A percentile compares a stretch with the other conserved stretches of the same genome.
These are phyloP conservation scores for Saccostrea echinata DNA, from an alignment of 1,140 invertebrate genomes.

Conservation along the genomic window DNA sequence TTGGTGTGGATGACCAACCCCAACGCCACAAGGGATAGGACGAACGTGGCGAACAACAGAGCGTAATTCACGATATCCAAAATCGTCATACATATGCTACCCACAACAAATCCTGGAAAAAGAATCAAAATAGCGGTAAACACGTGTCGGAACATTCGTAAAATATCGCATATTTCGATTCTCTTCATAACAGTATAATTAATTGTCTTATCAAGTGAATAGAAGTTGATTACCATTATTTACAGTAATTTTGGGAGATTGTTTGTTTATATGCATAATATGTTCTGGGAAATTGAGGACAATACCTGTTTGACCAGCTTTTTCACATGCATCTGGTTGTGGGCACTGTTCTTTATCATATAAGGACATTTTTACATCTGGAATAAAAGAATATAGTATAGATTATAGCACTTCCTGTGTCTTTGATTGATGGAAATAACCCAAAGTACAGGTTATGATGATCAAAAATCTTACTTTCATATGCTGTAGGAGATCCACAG, in stretches of 20 bases:
- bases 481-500: constrained; percentile 49
- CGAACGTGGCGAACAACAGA: constrained; percentile 48
- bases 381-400: background rate
- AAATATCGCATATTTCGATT: background rate
- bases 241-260: too few species aligned
- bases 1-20: constrained; percentile 53
- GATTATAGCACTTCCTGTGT: background rate
- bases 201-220: too few species aligned
- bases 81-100: constrained; percentile 39
- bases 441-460: background rate
- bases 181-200: too few species aligned
- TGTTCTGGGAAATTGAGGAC: too few species aligned
- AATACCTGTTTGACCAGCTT: background rate
- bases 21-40: constrained; percentile 51
- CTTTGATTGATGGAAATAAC: background rate
- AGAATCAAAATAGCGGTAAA: background rate
- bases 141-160: background rate
- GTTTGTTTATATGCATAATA: too few species aligned
- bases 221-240: too few species aligned
- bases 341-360: constrained; percentile 4
- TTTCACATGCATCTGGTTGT: background rate
- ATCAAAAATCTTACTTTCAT: constrained; percentile 50
- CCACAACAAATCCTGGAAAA: constrained; percentile 45
- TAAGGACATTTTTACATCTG: constrained; percentile 21
- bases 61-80: constrained; percentile 44